phyloP scores from a whole-genome alignment of 30 jellyfish, hydroid and myxozoan species.

The Aurelia coerulea region DNA sequence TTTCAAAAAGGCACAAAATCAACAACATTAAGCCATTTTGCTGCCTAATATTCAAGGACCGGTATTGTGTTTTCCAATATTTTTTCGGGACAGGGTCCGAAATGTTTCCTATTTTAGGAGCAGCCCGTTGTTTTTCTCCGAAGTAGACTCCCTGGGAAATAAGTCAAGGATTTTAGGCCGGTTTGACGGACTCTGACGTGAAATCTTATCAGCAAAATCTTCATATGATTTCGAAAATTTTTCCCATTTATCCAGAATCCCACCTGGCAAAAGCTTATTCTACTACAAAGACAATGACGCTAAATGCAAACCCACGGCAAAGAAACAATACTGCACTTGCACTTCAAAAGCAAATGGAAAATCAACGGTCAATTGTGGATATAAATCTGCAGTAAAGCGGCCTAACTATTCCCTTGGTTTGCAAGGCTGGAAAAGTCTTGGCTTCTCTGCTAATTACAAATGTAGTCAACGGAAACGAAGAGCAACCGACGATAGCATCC shows the following conservation, averaged over 20 bases:
- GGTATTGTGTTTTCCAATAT: too few species aligned
- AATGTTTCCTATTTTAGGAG: too few species aligned
- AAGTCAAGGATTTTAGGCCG: too few species aligned
- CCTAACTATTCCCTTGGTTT: neutral
- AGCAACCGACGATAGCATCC: neutral
- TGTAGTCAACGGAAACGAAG: slow-evolving; percentile 11
- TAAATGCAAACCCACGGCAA: slow-evolving; percentile 1
- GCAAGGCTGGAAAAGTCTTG: slow-evolving; percentile 14
- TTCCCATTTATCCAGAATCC: neutral
- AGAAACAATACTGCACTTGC: slow-evolving; percentile 36
- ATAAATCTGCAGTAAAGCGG: slow-evolving; percentile 3
- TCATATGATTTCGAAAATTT: neutral
- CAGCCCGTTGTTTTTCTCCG: too few species aligned
- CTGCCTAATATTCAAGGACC: too few species aligned
- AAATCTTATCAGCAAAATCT: too few species aligned
- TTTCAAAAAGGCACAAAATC: too few species aligned
- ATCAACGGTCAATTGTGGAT: slow-evolving; percentile 9
- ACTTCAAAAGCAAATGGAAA: neutral
- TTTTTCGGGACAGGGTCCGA: too few species aligned
- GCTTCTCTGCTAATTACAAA: slow-evolving; percentile 3
- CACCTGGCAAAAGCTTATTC: slow-evolving; percentile 55
- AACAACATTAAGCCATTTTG: too few species aligned
- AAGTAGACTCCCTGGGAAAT: too few species aligned
- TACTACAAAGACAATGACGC: slow-evolving; percentile 9
- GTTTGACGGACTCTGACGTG: too few species aligned